phyloP scores from a whole-genome alignment of 1,140 invertebrate genomes.

The Ylistrum balloti region DNA sequence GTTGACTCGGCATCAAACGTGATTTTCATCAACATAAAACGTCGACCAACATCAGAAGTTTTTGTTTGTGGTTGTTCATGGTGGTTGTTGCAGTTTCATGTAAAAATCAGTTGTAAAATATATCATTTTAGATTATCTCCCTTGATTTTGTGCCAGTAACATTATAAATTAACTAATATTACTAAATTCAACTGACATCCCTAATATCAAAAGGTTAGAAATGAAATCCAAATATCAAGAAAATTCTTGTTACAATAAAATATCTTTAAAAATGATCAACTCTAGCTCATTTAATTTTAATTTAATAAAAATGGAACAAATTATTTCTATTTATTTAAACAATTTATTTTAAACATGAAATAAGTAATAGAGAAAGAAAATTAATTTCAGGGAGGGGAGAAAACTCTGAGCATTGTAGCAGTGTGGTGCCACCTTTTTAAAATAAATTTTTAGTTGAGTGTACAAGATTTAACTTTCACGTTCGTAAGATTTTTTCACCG shows the following conservation, averaged over 20 bases:
- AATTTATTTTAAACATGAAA: no score
- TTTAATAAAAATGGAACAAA: no score
- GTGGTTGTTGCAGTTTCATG: slow-evolving; percentile 7
- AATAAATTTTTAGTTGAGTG: not conserved
- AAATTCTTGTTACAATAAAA: no score
- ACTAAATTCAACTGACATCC: not conserved
- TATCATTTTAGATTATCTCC: not conserved
- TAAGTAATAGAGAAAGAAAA: no score
- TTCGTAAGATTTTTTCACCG: slow-evolving; percentile 12
- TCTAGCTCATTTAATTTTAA: no score
- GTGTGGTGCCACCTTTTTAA: slow-evolving; percentile 26
- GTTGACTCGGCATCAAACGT: not conserved
- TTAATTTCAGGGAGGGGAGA: not conserved
- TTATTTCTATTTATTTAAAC: no score
- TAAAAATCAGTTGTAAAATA: not conserved
- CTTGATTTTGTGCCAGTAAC: slow-evolving; percentile 23
- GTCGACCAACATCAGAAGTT: not conserved
- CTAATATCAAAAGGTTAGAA: not conserved
- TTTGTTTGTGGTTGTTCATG: not conserved
- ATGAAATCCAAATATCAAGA: no score
- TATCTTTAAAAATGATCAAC: no score
- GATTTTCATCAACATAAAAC: slow-evolving; percentile 18
- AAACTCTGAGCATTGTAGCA: not conserved
- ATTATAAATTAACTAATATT: not conserved
- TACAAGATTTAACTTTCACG: not conserved